A percentile compares a stretch with the other conserved stretches of the same genome.
Conservation (phyloP, 2,888 invertebrate species). For the Hirudinaria manillensis region DNA sequence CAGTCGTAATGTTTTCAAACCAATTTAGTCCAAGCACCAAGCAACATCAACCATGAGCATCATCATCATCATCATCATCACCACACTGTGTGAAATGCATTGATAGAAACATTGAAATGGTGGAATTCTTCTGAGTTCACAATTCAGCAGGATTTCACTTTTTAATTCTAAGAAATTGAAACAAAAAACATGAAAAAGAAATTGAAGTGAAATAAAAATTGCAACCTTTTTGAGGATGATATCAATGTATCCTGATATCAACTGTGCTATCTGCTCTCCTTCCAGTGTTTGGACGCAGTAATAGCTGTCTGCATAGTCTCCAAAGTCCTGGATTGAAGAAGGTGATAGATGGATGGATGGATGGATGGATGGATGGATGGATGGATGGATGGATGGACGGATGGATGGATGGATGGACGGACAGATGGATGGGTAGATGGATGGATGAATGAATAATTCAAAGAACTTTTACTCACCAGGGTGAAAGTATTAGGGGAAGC, state of each 20-base stretch:
- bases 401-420: too few relatives aligned
- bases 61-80: background rate
- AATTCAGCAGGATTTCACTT: background rate
- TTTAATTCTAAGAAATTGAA: too few relatives aligned
- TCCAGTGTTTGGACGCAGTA: constrained; percentile 99
- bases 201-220: background rate
- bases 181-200: too few relatives aligned
- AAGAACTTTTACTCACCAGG: constrained; percentile 57
- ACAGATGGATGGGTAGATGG: background rate
- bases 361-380: background rate
- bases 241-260: constrained; percentile 98
- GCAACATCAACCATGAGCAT: too few relatives aligned
- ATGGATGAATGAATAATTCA: constrained; percentile 8
- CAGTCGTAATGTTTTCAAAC: background rate
- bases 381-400: background rate
- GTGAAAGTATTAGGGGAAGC: constrained; percentile 98
- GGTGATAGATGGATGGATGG: background rate
- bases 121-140: background rate
- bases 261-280: constrained; percentile 94
- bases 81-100: background rate
- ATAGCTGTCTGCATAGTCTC: constrained; percentile 96
- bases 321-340: constrained; percentile 71
- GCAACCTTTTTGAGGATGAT: constrained; percentile 86
- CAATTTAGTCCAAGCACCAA: too few relatives aligned
- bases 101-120: background rate